These are phyloP conservation scores for Cydia splendana DNA, from an alignment of 1,140 invertebrate species.

Conservation along the genomic window DNA sequence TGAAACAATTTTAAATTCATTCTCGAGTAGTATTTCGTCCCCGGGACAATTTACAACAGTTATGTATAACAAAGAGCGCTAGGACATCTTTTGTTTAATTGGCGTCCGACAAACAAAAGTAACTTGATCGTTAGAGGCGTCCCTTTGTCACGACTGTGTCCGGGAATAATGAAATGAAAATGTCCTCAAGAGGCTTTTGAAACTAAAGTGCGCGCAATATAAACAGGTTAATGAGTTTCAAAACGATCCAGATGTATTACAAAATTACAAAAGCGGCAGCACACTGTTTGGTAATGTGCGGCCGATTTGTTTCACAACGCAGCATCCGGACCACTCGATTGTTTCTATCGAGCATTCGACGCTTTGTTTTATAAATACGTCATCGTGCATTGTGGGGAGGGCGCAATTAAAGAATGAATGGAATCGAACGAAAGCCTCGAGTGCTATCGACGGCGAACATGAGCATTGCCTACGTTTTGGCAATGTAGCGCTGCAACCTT, in stretches of 20 bases:
- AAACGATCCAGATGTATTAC: conserved; percentile 79
- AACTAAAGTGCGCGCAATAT: conserved; percentile 68
- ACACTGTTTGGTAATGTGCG: conserved; percentile 73
- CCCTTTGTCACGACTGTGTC: conserved; percentile 61
- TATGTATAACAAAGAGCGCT: conserved; percentile 52
- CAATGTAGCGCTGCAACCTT: conserved; percentile 42
- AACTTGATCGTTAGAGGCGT: conserved; percentile 67
- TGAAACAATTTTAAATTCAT: conserved; percentile 38
- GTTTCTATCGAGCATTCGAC: conserved; percentile 70
- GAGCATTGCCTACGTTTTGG: conserved; percentile 44
- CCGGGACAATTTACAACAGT: conserved; percentile 43
- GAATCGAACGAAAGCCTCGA: conserved; percentile 1
- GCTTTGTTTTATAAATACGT: conserved; percentile 65
- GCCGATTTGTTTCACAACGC: conserved; percentile 72
- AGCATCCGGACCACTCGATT: conserved; percentile 77
- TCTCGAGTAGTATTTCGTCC: conserved; percentile 54
- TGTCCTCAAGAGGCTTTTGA: conserved; percentile 66
- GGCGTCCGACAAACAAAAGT: conserved; percentile 70
- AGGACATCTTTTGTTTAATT: conserved; percentile 73
- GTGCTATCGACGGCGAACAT: conserved; percentile 4
- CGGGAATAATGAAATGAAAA: conserved; percentile 53
- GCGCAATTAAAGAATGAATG: conserved; percentile 18
- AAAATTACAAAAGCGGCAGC: conserved; percentile 67
- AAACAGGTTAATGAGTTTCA: conserved; percentile 79
- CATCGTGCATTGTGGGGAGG: conserved; percentile 32